Percentiles rank a stretch among this genome's conserved stretches.
Evolutionary conservation across 2,113 vertebrate genomes (phyloP).

Genomic region (Cheirogaleus medius): DNA sequence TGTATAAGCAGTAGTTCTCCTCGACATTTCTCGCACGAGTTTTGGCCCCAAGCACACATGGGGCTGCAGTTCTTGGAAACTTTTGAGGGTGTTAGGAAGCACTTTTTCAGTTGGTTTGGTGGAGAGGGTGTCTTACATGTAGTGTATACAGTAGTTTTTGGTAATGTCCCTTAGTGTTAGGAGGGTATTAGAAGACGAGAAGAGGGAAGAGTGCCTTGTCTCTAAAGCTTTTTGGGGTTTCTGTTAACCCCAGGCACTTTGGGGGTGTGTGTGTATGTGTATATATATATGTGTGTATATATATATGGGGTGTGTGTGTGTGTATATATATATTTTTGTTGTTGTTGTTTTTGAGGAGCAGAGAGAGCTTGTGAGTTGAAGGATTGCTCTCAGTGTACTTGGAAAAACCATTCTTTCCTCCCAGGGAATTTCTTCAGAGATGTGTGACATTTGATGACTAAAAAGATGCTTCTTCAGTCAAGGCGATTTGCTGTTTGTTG

Average conservation of each 20-base stretch:
- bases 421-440: background rate
- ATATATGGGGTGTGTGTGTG: no score
- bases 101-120: background rate
- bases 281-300: no score
- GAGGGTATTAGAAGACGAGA: background rate
- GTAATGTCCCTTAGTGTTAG: background rate
- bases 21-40: background rate
- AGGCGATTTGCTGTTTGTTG: background rate
- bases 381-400: background rate
- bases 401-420: background rate
- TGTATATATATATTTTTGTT: background rate
- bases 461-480: background rate
- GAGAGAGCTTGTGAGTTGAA: background rate
- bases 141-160: background rate
- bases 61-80: background rate
- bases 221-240: background rate
- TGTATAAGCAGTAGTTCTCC: background rate
- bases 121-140: background rate
- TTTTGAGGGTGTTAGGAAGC: background rate
- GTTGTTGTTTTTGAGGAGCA: background rate
- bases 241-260: background rate
- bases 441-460: background rate
- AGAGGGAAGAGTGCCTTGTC: background rate
- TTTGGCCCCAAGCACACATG: background rate
- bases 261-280: background rate